Conservation (phyloP, 2,113 vertebrate genomes). For the Chlorocebus sabaeus region DNA sequence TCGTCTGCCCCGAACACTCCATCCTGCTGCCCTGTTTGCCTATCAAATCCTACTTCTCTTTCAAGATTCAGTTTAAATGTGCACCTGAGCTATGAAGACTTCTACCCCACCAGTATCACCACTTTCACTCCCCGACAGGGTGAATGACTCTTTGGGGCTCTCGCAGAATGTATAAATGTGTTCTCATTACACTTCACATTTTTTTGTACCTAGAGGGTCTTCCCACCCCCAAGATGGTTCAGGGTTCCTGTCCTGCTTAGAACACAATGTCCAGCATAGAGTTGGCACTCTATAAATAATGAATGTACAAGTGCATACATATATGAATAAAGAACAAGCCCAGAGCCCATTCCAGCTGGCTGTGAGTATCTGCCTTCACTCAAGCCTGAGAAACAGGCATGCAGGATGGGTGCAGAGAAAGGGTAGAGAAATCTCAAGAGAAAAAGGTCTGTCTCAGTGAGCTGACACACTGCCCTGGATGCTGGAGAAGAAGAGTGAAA, state of each 20-base stretch:
- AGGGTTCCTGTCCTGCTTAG: not conserved
- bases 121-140: not conserved
- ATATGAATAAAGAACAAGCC: not conserved
- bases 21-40: not conserved
- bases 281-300: not conserved
- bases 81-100: not conserved
- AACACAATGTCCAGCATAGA: not conserved
- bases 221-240: not conserved
- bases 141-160: no score
- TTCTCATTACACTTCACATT: not conserved
- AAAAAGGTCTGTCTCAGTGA: not conserved
- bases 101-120: not conserved
- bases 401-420: not conserved
- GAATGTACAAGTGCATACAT: not conserved
- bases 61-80: not conserved
- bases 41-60: not conserved
- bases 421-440: not conserved
- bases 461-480: not conserved
- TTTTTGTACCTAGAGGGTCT: not conserved
- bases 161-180: not conserved
- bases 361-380: not conserved
- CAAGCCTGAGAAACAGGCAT: not conserved
- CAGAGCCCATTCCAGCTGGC: not conserved
- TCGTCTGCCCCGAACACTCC: not conserved
- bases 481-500: not conserved